These are phyloP conservation scores for Gambusia affinis DNA, from an alignment of 2,113 vertebrate species.

Conservation along the genomic window DNA sequence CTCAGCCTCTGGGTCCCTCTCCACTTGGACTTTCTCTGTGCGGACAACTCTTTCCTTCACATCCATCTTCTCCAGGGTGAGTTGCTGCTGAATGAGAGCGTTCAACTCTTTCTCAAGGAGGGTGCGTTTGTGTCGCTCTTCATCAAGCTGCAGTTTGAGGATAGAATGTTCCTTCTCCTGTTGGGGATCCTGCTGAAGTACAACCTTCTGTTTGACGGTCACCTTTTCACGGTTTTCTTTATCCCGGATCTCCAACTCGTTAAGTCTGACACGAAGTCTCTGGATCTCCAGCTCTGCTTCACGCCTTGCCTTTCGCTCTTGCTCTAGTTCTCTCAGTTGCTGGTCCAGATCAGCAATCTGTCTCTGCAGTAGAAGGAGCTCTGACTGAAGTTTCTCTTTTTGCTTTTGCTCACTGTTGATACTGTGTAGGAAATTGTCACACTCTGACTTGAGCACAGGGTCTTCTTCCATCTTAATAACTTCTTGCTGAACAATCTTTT, in stretches of 20 bases:
- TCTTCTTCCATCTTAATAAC: slow-evolving; percentile 92
- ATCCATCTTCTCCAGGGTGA: slow-evolving; percentile 86
- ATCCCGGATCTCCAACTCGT: slow-evolving; percentile 85
- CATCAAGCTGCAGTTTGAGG: slow-evolving; percentile 89
- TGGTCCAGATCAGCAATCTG: slow-evolving; percentile 87
- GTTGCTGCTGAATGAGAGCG: slow-evolving; percentile 83
- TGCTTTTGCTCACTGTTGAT: slow-evolving; percentile 89
- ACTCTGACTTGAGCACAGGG: slow-evolving; percentile 86
- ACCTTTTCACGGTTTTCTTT: slow-evolving; percentile 91
- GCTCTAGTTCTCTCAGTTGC: slow-evolving; percentile 91
- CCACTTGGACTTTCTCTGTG: slow-evolving; percentile 93
- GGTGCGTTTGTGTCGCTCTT: slow-evolving; percentile 88
- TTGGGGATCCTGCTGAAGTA: slow-evolving; percentile 95
- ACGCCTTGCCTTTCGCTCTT: slow-evolving; percentile 86
- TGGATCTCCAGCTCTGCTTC: slow-evolving; percentile 95
- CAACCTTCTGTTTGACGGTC: slow-evolving; percentile 93
- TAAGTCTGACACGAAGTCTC: slow-evolving; percentile 84
- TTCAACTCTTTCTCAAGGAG: slow-evolving; percentile 90
- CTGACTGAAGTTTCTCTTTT: slow-evolving; percentile 84
- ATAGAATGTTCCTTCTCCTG: slow-evolving; percentile 94
- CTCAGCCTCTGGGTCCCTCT: slow-evolving; percentile 89
- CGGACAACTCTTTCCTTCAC: slow-evolving; percentile 94
- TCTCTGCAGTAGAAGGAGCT: slow-evolving; percentile 86
- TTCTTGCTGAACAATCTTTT: slow-evolving; percentile 92
- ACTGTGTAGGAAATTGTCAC: slow-evolving; percentile 82